phyloP scores from a whole-genome alignment of 2,797 vertebrate genomes.

The Hippopotamyrus pictus region DNA sequence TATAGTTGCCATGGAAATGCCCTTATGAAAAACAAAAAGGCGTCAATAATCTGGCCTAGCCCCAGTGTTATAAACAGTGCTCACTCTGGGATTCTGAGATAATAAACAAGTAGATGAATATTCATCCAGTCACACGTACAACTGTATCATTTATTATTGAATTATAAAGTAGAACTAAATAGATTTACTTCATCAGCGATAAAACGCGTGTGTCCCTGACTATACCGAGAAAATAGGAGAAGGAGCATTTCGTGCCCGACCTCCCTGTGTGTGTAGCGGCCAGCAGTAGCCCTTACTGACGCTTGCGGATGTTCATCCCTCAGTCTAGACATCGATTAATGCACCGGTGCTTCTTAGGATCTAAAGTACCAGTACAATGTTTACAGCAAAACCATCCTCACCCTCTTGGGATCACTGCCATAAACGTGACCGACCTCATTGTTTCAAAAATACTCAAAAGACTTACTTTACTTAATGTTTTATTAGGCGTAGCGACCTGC shows the following conservation, averaged over 20 bases:
- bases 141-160: slow-evolving; percentile 1
- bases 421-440: neutral
- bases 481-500: neutral
- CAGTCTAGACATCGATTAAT: neutral
- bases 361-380: neutral
- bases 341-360: neutral
- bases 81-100: neutral
- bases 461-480: neutral
- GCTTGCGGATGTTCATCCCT: neutral
- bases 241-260: neutral
- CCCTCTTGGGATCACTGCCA: neutral
- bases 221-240: neutral
- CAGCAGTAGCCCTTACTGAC: neutral
- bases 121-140: slow-evolving; percentile 7
- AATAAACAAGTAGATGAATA: slow-evolving; percentile 4
- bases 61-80: slow-evolving; percentile 4
- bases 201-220: neutral
- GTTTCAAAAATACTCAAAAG: neutral
- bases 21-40: slow-evolving; percentile 18
- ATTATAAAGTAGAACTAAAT: neutral
- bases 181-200: neutral
- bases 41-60: slow-evolving; percentile 5
- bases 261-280: neutral
- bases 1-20: slow-evolving; percentile 22
- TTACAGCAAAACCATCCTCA: neutral